Evolutionary conservation across 2,797 vertebrate genomes (phyloP).

Genomic region (Holocentrus rufus): DNA sequence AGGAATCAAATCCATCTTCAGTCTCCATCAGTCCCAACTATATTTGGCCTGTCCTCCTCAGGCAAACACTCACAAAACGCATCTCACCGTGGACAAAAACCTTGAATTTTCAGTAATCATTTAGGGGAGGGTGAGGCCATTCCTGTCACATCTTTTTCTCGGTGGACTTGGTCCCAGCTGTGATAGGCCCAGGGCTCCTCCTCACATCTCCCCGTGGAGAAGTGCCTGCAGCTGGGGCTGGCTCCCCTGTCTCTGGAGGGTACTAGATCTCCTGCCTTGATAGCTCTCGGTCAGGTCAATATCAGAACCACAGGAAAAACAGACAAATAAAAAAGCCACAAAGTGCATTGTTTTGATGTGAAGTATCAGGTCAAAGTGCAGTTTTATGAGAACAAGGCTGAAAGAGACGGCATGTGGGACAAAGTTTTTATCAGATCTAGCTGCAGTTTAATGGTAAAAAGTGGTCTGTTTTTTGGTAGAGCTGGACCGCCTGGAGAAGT

Average conservation of each 20-base stretch:
- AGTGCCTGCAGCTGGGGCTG: constrained; percentile 55
- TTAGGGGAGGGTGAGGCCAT: constrained; percentile 26
- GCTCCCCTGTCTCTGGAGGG: constrained; percentile 37
- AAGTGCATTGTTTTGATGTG: background rate
- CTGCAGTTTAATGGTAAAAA: background rate
- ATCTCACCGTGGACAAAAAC: constrained; percentile 10
- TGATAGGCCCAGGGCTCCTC: constrained; percentile 31
- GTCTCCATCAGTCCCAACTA: constrained; percentile 24
- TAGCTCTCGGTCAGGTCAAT: constrained; percentile 4
- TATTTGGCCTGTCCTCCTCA: constrained; percentile 13
- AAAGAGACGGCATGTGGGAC: background rate
- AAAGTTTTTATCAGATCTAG: background rate
- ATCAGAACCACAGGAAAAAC: background rate
- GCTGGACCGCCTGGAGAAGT: background rate
- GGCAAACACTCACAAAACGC: constrained; percentile 6
- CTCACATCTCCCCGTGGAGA: constrained; percentile 35
- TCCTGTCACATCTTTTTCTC: constrained; percentile 43
- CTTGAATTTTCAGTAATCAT: constrained; percentile 20
- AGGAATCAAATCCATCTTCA: constrained; percentile 55
- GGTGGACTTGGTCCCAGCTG: constrained; percentile 64
- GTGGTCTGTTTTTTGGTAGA: background rate
- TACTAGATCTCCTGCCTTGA: constrained; percentile 5
- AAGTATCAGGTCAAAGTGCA: background rate
- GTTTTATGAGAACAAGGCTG: background rate
- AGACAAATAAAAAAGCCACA: background rate